Evolutionary conservation across 2,888 invertebrate genomes (phyloP).

Genomic region (Patella caerulea): DNA sequence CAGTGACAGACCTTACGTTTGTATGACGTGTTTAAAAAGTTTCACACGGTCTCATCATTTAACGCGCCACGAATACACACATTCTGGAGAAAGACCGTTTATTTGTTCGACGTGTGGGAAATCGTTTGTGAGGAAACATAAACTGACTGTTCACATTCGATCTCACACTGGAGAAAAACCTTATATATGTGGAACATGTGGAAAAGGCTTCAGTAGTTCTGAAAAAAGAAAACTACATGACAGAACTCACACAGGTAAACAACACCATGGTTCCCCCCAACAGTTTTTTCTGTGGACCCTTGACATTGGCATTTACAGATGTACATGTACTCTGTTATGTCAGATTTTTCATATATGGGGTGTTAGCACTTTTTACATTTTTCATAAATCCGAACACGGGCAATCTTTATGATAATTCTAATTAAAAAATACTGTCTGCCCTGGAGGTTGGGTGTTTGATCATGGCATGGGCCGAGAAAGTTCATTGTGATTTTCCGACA

Average conservation of each 20-base stretch:
- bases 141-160: constrained; percentile 12
- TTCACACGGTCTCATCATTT: not conserved
- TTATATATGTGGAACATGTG: not conserved
- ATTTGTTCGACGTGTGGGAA: constrained; percentile 6
- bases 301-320: too few relatives aligned
- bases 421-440: too few relatives aligned
- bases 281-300: too few relatives aligned
- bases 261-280: not conserved
- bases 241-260: not conserved
- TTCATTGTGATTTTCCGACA: too few relatives aligned
- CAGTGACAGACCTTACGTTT: constrained; percentile 9
- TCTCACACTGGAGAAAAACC: constrained; percentile 12
- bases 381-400: too few relatives aligned
- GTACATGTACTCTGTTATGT: too few relatives aligned
- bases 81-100: constrained; percentile 8
- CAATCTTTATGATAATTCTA: too few relatives aligned
- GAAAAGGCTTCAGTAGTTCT: not conserved
- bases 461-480: too few relatives aligned
- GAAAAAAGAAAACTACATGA: constrained; percentile 8
- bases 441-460: too few relatives aligned
- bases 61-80: not conserved
- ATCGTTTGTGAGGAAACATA: not conserved
- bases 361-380: too few relatives aligned
- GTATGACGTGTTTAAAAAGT: constrained; percentile 5
- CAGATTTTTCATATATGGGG: too few relatives aligned